Base-by-base conservation (phyloP, 1,140 invertebrate species). In the Pantala flavescens region DNA sequence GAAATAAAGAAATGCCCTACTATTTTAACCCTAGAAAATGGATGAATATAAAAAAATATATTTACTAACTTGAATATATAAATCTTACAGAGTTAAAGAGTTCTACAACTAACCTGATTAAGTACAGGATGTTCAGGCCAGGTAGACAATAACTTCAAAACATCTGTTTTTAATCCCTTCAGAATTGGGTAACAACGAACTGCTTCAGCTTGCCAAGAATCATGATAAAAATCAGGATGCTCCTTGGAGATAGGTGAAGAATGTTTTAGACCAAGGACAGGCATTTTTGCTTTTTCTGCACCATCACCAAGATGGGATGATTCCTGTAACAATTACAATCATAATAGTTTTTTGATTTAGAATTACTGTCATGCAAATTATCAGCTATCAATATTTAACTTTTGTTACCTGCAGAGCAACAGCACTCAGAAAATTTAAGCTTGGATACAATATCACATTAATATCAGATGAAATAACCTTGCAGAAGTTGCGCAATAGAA, bases 111-210 rank as follows among this genome's bases (percentile, higher is more conserved):
- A 83, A 93, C 90, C 81, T 93, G 89, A 78, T 88, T 87, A 0
- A 98, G 81, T 0, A 90, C 90, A 0, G 95, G 94, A 85, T 98
- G 93, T 75, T 96, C 94, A 0, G 95, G 93, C 93, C 94, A 98
- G 78, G 94, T 88, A 1, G 85, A 79, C 21, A 95, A 81, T n/a
- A 98, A 81, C 55, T 89, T 83, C n/a, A 85, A 80, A 0, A 94
- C 88, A 72, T 86, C 84, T 1, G 82, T 80, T 74, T 86, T 84
- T 21, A 97, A 85, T 71, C 81, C 82, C 16, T 88, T 82, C 43
- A 98, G 81, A 0, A 95, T 81, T 7, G 88, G 86, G 9, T 88
- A 81, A 79, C 93, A 93, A 43, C 88, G 84, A 63, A 89, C 85
- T 0, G 91, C 89, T 84, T 97, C 92, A 0, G 87, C 82, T 0